Base-by-base conservation (phyloP, 2,888 invertebrate species). In the Gymnocheta viridis region DNA sequence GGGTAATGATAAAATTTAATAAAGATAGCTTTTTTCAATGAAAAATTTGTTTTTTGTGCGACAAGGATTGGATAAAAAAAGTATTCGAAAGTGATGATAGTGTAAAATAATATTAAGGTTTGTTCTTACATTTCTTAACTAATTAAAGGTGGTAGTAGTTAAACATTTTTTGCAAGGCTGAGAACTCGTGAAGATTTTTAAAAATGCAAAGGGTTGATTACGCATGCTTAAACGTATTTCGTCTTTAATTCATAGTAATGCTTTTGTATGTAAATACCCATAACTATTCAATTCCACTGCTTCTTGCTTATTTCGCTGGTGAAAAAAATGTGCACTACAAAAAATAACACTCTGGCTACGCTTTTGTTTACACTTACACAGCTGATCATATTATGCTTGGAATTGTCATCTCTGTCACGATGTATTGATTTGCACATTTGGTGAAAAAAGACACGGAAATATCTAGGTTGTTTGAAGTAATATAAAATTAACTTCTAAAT, bases 341-440 rank as follows among this genome's bases (percentile, higher is more conserved):
- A n/a, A 10, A 27, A 4, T 5, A 24, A 54, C 14, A 62, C 5
- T 76, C 62, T 76, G 81, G 76, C 17, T 51, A 35, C 76, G 2
- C 44, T 14, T 17, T 62, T 76, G 62, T 76, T 82, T 69, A 54
- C 29, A 17, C 12, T 38, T 5, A 14, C 41, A 62, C 82, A 82
- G 78, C 73, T 82, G 82, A 41, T 67, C n/a, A n/a, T 74, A 73
- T 35, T 70, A n/a, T 69, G 27, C 27, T 7, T 19, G 2, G 4
- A 72, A 77, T 24, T 41, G 27, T 22, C 62, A 76, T n/a, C 5
- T 9, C 66, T 54, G 41, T 47, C 67, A 69, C 32, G 10, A 27
- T 9, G 38, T 82, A 82, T 79, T 79, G 78, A 82, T 82, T 82
- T 73, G 29, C 49, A 73, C 78, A 82, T 14, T 70, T 56, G 58